phyloP scores from a whole-genome alignment of 2,888 invertebrate genomes.

The Watsonalla cultraria region DNA sequence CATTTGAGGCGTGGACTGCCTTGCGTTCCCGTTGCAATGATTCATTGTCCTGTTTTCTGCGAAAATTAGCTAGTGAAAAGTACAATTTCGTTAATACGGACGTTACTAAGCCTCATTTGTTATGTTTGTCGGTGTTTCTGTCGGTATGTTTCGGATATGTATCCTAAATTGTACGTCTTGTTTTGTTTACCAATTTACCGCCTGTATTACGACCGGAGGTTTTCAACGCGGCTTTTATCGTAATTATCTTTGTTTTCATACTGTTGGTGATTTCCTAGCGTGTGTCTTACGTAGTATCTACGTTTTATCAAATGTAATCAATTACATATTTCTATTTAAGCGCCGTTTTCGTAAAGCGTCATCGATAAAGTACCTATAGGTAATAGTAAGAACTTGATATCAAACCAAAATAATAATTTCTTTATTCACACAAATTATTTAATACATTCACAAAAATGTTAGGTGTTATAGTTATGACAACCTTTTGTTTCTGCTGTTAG shows the following conservation, averaged over 20 bases:
- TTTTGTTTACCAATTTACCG: constrained; percentile 69
- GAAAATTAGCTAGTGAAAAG: constrained; percentile 41
- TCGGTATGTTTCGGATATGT: constrained; percentile 28
- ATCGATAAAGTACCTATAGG: no score
- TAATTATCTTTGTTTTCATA: constrained; percentile 21
- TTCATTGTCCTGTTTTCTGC: constrained; percentile 67
- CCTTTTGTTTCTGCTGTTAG: no score
- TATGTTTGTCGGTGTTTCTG: constrained; percentile 9
- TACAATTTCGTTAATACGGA: constrained; percentile 20
- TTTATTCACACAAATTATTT: no score
- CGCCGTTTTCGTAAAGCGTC: neutral
- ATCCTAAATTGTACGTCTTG: constrained; percentile 33
- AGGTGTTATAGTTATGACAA: no score
- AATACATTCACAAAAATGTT: no score
- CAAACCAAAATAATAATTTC: no score
- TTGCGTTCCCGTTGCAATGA: constrained; percentile 53
- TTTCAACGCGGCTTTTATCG: constrained; percentile 14
- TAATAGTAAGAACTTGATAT: no score
- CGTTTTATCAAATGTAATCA: neutral
- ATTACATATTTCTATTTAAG: neutral
- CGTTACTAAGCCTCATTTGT: constrained; percentile 6
- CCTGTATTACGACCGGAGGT: constrained; percentile 19
- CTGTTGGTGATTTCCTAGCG: constrained; percentile 3
- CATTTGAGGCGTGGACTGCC: constrained; percentile 33
- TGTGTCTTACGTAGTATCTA: neutral